A percentile compares a stretch with the other conserved stretches of the same genome.
These are phyloP conservation scores for Elysia crispata DNA, from an alignment of 2,888 invertebrate genomes.

Conservation along the genomic window DNA sequence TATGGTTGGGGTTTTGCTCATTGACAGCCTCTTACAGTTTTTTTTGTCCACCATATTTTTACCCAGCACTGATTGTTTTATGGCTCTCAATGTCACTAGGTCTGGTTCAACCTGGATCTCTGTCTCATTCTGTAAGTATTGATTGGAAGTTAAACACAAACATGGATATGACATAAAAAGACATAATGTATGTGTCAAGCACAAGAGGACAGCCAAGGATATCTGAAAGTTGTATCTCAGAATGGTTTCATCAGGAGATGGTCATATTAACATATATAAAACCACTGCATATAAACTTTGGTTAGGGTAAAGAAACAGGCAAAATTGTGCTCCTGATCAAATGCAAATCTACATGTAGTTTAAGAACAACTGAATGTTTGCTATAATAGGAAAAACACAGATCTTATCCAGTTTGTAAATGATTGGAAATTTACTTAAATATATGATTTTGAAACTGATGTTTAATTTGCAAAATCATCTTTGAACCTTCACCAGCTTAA, in stretches of 20 bases:
- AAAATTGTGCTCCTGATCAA: no score
- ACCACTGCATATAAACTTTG: neutral
- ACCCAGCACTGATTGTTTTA: slow-evolving; percentile 64
- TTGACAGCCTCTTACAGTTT: slow-evolving; percentile 13
- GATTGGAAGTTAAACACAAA: neutral
- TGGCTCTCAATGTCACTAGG: slow-evolving; percentile 54
- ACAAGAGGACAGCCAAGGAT: neutral
- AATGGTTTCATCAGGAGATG: neutral
- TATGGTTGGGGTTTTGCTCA: slow-evolving; percentile 38
- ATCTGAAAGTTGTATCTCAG: neutral
- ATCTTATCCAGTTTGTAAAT: no score
- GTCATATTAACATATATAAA: neutral
- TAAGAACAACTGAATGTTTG: no score
- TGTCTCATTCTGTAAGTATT: slow-evolving; percentile 59
- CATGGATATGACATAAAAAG: neutral
- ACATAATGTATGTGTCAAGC: neutral
- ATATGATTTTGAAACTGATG: no score
- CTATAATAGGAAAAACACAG: no score
- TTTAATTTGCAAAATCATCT: no score
- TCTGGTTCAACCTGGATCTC: slow-evolving; percentile 68
- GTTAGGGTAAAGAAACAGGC: no score
- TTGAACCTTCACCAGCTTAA: no score
- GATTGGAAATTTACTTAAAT: no score
- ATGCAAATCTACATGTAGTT: no score
- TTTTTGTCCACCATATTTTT: slow-evolving; percentile 50